phyloP scores from a whole-genome alignment of 2,888 invertebrate genomes.

The Lymantria dispar region DNA sequence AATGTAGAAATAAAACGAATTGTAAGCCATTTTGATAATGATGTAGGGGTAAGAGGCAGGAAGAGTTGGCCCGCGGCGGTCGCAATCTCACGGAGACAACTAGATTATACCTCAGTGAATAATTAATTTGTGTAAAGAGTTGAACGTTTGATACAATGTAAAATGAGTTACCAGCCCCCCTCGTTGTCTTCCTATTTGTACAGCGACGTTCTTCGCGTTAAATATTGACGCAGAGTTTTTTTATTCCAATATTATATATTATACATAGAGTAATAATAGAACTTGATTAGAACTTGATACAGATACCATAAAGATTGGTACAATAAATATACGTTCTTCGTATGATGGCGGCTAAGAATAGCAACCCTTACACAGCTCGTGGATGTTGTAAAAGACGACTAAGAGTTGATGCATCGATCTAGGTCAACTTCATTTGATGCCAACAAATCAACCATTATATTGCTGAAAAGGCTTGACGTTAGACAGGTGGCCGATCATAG shows the following conservation, averaged over 20 bases:
- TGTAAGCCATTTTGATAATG: conserved; percentile 48
- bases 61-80: conserved; percentile 21
- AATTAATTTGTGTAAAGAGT: conserved; percentile 78
- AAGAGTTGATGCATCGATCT: too few species aligned
- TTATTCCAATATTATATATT: conserved; percentile 22
- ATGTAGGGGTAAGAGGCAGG: conserved; percentile 28
- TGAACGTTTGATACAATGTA: conserved; percentile 50
- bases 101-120: conserved; percentile 68
- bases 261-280: conserved; percentile 3
- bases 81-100: conserved; percentile 36
- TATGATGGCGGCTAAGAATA: too few species aligned
- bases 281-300: too few species aligned
- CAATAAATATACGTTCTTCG: too few species aligned
- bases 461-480: too few species aligned
- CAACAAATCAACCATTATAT: too few species aligned
- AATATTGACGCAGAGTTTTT: conserved; percentile 49
- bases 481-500: too few species aligned
- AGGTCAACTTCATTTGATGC: too few species aligned
- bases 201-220: conserved; percentile 42
- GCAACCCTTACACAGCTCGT: too few species aligned
- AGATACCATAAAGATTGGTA: too few species aligned
- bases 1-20: conserved; percentile 52
- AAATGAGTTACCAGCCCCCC: conserved; percentile 38
- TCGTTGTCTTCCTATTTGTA: conserved; percentile 55
- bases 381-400: too few species aligned